Conservation (phyloP, 2,113 vertebrate species). For the Haplotaxodon microlepis region DNA sequence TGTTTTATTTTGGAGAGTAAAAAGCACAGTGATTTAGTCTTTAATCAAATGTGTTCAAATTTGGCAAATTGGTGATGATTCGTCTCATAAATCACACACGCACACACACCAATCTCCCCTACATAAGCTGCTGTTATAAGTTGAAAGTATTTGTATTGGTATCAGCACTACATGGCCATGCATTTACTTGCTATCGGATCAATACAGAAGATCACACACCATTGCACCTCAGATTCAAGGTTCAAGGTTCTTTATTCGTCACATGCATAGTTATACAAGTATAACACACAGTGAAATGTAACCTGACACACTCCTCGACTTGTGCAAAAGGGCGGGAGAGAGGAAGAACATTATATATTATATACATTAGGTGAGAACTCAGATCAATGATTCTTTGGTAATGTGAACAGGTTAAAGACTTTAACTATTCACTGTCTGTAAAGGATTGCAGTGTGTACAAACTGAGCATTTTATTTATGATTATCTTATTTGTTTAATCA, state of each 20-base stretch:
- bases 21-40: background rate
- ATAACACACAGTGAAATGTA: too few relatives aligned
- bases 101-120: background rate
- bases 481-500: background rate
- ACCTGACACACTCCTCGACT: too few relatives aligned
- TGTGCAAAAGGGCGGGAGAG: too few relatives aligned
- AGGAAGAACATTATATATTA: too few relatives aligned
- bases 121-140: background rate
- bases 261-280: too few relatives aligned
- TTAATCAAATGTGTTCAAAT: background rate
- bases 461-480: background rate
- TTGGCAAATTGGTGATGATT: background rate
- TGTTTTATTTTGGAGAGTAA: background rate
- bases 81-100: background rate
- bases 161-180: background rate
- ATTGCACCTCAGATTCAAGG: too few relatives aligned
- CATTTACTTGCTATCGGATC: background rate
- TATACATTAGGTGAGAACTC: too few relatives aligned
- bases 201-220: background rate
- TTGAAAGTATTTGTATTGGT: background rate
- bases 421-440: background rate
- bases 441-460: background rate
- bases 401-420: background rate
- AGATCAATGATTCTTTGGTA: background rate
- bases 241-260: too few relatives aligned